Evolutionary conservation across 2,113 vertebrate species (phyloP), one percentile per base, ranked within the genome.

Genomic region (Solenodon paradoxus): DNA sequence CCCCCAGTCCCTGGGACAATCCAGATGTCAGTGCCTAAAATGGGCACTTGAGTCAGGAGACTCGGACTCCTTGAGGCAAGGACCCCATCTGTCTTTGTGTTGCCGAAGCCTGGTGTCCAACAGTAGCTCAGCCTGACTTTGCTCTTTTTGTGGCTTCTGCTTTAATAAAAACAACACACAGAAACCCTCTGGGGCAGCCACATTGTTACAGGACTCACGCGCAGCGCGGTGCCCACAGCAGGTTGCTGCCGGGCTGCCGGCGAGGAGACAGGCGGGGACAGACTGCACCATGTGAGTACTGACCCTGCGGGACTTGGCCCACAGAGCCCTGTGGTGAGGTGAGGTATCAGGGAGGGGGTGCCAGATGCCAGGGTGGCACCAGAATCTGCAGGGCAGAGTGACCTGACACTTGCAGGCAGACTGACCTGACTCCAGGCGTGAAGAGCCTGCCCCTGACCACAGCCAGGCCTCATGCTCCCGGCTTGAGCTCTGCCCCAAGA

Each of bases 191-290:
- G 19, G 38, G 64, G 30, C 51, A 51, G 55, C 59, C 13, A 1
- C 42, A 45, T 13, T 79, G 42, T 35, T 19, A 61, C n/a, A n/a
- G 26, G 71, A 24, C 5, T 8, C 35, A 38, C 38, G 20, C 40
- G 2, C 7, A 3, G 42, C 0, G 9, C 13, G 0, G 22, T 1
- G 1, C 32, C 75, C 55, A 28, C 0, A 6, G 22, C 61, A 15
- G 47, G 53, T 19, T 12, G 75, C 63, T 8, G 26, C 53, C 26
- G 26, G 49, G 40, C 22, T 45, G 64, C 11, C 24, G 9, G 40
- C 0, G 0, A 35, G 24, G 30, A 59, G 61, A 38, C 59, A 10
- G 42, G 40, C 10, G 22, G 8, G 51, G 55, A 35, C 15, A 0
- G 1, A 10, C 59, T 13, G 16, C 26, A 45, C 22, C 17, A 53